A percentile compares a stretch with the other conserved stretches of the same genome.
Conservation (phyloP, 1,140 invertebrate genomes). For the Diabrotica virgifera region DNA sequence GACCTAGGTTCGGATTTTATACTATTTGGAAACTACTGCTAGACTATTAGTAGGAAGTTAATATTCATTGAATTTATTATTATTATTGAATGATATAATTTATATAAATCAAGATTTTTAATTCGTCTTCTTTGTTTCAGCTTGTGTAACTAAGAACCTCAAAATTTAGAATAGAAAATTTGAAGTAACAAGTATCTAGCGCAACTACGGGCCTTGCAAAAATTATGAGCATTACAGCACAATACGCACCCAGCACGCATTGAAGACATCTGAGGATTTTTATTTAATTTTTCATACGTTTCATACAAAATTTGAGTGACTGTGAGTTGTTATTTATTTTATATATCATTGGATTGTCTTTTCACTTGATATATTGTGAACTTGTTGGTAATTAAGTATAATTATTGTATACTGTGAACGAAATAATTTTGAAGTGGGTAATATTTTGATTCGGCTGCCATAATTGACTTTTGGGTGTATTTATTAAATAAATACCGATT, state of each 20-base stretch:
- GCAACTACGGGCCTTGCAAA: conserved; percentile 49
- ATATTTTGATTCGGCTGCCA: conserved; percentile 40
- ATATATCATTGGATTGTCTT: conserved; percentile 35
- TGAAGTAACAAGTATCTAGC: conserved; percentile 51
- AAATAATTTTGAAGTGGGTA: conserved; percentile 31
- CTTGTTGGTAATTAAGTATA: conserved; percentile 22
- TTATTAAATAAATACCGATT: conserved; percentile 36
- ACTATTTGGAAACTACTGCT: too few species aligned
- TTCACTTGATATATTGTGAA: conserved; percentile 35
- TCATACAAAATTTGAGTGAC: conserved; percentile 47
- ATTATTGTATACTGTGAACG: conserved; percentile 36
- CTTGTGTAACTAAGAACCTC: conserved; percentile 78
- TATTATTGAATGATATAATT: too few species aligned
- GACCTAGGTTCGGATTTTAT: too few species aligned
- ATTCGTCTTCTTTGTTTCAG: conserved; percentile 52
- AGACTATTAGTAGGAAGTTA: too few species aligned
- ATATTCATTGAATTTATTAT: too few species aligned
- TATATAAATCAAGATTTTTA: too few species aligned
- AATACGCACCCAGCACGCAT: conserved; percentile 81
- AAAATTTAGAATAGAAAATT: conserved; percentile 62
- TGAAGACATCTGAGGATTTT: conserved; percentile 87
- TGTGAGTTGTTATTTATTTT: conserved; percentile 42
- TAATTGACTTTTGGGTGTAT: conserved; percentile 45
- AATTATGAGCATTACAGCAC: conserved; percentile 55
- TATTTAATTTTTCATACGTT: conserved; percentile 46